Evolutionary conservation across 2,797 vertebrate species (phyloP), one percentile per base, ranked within the genome.

Genomic region (Urosaurus nigricauda): DNA sequence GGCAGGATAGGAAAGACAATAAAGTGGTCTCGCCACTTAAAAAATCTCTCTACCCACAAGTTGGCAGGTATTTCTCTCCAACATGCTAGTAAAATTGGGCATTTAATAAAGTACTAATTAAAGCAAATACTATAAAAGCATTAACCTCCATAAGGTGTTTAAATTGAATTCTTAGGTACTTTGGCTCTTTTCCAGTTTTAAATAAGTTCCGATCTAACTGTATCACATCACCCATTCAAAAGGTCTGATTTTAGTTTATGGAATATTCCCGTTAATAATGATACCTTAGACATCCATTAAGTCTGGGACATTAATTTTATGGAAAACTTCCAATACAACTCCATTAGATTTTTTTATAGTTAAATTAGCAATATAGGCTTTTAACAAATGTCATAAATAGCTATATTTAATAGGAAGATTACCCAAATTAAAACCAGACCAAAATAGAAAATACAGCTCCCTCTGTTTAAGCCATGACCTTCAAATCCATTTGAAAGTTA

Each of bases 301-400:
- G 94, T 95, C 94, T 95, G 96, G 96, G 92, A 96, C 96, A 97
- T 97, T 97, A 97, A 97, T 97, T 97, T 97, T 95, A 97, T 97
- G 96, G 96, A 97, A 97, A 96, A 96, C 96, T 96, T 96, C 95
- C 96, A 97, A 96, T 96, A 93, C 90, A 96, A 96, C 93, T 96
- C 96, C 96, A 97, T 97, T 97, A 97, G 95, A 91, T 87, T 93
- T 96, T 96, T 96, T 95, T 83, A 60, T 60, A 92, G 93, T 87
- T 96, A 97, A 97, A 97, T 97, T 97, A 96, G 96, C 93, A 95
- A 95, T 95, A 95, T 94, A 95, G 95, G 96, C 97, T 97, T 97
- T 97, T 97, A 97, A 96, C 96, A 96, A 96, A 97, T 95, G 96
- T 96, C 96, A 97, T 97, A 97, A 96, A 97, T 97, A 97, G 96